Evolutionary conservation across 2,797 vertebrate genomes (phyloP), one percentile per base, ranked within the genome.

Genomic region (Furcifer pardalis): DNA sequence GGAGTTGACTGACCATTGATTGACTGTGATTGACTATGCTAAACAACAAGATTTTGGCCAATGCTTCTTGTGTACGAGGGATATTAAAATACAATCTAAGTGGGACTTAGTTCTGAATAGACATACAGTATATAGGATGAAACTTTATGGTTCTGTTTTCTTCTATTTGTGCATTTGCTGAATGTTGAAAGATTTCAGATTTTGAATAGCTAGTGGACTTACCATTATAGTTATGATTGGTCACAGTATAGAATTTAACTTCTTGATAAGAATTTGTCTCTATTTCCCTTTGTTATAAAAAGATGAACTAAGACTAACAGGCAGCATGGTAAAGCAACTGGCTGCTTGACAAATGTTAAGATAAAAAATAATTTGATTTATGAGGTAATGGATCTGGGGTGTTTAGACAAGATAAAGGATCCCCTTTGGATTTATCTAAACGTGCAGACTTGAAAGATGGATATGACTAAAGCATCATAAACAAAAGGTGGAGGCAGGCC

Each of bases 381-480:
- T 42, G 27, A 69, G 86, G 81, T 35, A 40, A 59, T 40, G 37
- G 27, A 59, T 59, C 37, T 35, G 40, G 44, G 79, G n/a, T 72
- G 49, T 72, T 72, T 81, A 59, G 27, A 81, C 66, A 60, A 59
- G 35, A 25, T 59, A 8, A n/a, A 7, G 72, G 32, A 42, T 52
- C 65, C 15, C 79, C 27, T 81, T 81, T 56, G 49, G 35, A 19
- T 81, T 71, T 81, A 27, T 81, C 63, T 79, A 52, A 90, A 77
- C 10, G 84, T 91, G 84, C 88, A 92, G 91, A 94, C 86, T 90
- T 88, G 91, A 93, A 84, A 92, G 88, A 86, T 92, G 82, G 86
- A 83, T 88, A 86, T 93, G 83, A 60, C 91, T 93, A 89, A 77
- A 86, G 91, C 86, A 93, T 91, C 91, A 92, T 89, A 94, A 93